Evolutionary conservation across 2,888 invertebrate genomes (phyloP).

Genomic region (Spisula solida): DNA sequence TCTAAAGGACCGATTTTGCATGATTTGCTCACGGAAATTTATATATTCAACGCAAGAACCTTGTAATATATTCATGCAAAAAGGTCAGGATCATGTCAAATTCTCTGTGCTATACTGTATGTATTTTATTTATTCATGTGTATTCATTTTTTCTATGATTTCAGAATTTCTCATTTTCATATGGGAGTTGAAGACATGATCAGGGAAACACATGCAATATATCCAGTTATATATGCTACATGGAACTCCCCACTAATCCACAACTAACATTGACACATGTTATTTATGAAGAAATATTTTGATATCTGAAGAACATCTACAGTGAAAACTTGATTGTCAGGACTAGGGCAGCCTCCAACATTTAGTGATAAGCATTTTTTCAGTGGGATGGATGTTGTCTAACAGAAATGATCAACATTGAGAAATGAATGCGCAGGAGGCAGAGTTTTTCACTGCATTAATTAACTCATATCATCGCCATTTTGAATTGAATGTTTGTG

Average conservation of each 20-base stretch:
- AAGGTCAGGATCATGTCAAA: no score
- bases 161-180: conserved; percentile 56
- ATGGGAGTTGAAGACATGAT: conserved; percentile 46
- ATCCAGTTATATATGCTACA: conserved; percentile 19
- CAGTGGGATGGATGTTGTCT: no score
- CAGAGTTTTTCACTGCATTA: no score
- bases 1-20: no score
- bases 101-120: no score
- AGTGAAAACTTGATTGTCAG: background rate
- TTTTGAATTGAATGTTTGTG: no score
- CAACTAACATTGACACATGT: background rate
- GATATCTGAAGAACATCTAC: background rate
- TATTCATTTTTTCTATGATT: background rate
- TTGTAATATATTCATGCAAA: no score
- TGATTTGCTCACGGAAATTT: no score
- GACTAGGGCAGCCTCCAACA: background rate
- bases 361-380: background rate
- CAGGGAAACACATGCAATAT: conserved; percentile 65
- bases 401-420: no score
- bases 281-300: background rate
- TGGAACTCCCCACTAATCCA: background rate
- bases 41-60: no score
- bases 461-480: no score
- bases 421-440: no score
- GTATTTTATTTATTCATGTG: background rate